These are phyloP conservation scores for Aphidoletes aphidimyza DNA, from an alignment of 2,888 invertebrate genomes.

Conservation along the genomic window DNA sequence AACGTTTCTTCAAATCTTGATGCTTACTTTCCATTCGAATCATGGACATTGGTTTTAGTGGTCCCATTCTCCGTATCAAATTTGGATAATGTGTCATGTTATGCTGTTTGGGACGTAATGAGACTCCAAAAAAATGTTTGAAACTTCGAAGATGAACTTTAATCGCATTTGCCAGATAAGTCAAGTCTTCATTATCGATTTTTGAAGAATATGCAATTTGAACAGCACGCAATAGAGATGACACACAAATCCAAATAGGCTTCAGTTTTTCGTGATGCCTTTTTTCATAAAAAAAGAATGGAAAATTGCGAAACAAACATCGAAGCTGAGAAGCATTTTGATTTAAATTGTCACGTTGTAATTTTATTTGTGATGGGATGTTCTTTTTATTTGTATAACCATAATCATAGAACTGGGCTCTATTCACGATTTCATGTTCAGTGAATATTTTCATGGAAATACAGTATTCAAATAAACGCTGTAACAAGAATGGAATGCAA, in stretches of 20 bases:
- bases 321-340: neutral
- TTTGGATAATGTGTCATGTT: neutral
- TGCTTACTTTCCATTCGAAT: neutral
- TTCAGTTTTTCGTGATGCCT: no score
- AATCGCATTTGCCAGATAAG: neutral
- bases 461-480: no score
- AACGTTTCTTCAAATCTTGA: neutral
- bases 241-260: neutral
- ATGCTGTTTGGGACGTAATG: neutral
- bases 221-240: neutral
- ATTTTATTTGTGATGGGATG: neutral
- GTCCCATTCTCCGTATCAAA: neutral
- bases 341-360: neutral
- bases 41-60: neutral
- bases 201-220: slow-evolving; percentile 4
- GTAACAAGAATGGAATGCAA: no score
- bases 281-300: neutral
- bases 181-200: neutral
- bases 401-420: neutral
- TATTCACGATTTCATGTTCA: neutral
- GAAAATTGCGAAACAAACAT: neutral
- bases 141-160: neutral
- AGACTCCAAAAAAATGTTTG: neutral
- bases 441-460: no score
- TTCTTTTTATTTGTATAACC: neutral